Conservation (phyloP, 2,888 invertebrate species). For the Diplolepis rosae region DNA sequence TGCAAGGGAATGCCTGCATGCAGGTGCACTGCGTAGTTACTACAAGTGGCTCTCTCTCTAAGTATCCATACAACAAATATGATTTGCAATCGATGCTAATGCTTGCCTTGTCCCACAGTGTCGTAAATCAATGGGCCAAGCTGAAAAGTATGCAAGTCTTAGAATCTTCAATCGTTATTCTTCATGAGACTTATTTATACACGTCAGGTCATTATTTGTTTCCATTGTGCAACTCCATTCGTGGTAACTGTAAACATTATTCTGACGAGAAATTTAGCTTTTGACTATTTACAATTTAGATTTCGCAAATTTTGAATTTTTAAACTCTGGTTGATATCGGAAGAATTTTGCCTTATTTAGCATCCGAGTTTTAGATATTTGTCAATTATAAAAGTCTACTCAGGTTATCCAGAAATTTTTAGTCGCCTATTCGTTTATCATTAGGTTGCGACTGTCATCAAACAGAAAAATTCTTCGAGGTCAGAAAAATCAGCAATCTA, state of each 20-base stretch:
- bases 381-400: neutral
- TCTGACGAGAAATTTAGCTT: neutral
- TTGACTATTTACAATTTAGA: neutral
- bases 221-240: neutral
- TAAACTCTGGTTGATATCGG: neutral
- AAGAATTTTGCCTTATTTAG: neutral
- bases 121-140: constrained; percentile 13
- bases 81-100: constrained; percentile 30
- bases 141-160: constrained; percentile 6
- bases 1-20: constrained; percentile 48
- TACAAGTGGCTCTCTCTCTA: constrained; percentile 25
- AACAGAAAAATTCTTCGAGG: constrained; percentile 12
- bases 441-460: no score
- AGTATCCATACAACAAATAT: constrained; percentile 27
- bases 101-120: constrained; percentile 25
- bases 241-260: neutral
- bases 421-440: neutral
- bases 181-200: neutral
- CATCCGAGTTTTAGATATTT: no score
- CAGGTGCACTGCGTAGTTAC: constrained; percentile 50
- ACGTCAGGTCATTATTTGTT: neutral
- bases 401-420: neutral
- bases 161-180: constrained; percentile 2
- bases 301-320: neutral
- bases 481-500: constrained; percentile 15